phyloP scores from a whole-genome alignment of 2,888 invertebrate species.

The Drosophila mimetica region DNA sequence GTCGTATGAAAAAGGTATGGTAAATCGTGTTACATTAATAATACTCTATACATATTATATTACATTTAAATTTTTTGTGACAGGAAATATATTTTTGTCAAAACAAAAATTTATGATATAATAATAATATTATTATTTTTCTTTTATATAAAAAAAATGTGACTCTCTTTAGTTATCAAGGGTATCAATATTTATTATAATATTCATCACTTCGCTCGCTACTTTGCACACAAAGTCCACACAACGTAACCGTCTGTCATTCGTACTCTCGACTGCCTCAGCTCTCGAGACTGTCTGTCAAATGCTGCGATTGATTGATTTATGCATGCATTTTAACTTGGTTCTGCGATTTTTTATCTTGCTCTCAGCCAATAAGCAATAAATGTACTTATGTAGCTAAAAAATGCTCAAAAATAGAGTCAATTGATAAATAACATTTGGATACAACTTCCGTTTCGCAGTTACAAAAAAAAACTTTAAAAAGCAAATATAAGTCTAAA shows the following conservation, averaged over 20 bases:
- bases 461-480: not conserved
- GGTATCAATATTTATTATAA: conserved; percentile 7
- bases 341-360: conserved; percentile 58
- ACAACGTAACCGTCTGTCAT: conserved; percentile 60
- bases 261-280: conserved; percentile 53
- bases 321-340: conserved; percentile 74
- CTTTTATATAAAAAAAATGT: no score
- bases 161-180: not conserved
- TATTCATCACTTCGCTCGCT: conserved; percentile 5
- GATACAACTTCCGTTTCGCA: not conserved
- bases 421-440: not conserved
- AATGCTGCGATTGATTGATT: conserved; percentile 72
- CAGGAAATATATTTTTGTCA: no score
- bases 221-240: conserved; percentile 42
- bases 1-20: not conserved
- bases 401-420: conserved; percentile 14
- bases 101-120: no score
- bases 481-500: not conserved
- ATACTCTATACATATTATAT: no score
- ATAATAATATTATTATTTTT: no score
- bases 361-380: conserved; percentile 25
- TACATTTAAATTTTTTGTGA: no score
- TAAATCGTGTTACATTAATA: not conserved
- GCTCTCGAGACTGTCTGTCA: conserved; percentile 50
- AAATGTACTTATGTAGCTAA: conserved; percentile 26